These are phyloP conservation scores for Cheilosia grossa DNA, from an alignment of 2,888 invertebrate species.

Conservation along the genomic window DNA sequence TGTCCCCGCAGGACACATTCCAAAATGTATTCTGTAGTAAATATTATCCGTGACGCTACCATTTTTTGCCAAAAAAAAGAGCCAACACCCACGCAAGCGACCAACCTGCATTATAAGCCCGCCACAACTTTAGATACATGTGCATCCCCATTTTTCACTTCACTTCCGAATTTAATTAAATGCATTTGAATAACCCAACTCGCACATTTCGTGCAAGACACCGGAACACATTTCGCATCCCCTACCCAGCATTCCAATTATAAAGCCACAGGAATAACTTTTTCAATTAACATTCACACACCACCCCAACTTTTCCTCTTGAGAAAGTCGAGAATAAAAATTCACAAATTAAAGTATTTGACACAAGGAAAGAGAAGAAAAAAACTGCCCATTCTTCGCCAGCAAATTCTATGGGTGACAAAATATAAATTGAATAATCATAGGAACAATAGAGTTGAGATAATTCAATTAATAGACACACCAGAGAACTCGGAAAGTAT, in stretches of 20 bases:
- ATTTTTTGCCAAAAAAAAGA: too few relatives aligned
- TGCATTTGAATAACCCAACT: constrained; percentile 7
- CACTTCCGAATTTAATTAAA: neutral
- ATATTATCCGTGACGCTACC: too few relatives aligned
- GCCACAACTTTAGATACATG: too few relatives aligned
- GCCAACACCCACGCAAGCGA: too few relatives aligned
- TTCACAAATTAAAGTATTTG: constrained; percentile 26
- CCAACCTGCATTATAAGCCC: too few relatives aligned
- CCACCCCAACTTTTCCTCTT: constrained; percentile 64
- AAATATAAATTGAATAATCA: constrained; percentile 74
- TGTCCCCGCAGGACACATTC: too few relatives aligned
- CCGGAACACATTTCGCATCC: neutral
- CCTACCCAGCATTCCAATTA: constrained; percentile 20
- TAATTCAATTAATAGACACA: constrained; percentile 66
- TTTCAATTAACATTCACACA: constrained; percentile 71
- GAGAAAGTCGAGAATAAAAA: constrained; percentile 29
- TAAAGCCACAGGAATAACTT: constrained; percentile 48
- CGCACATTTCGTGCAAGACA: constrained; percentile 11
- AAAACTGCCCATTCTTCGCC: constrained; percentile 48
- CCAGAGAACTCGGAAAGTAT: constrained; percentile 44
- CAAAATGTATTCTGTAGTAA: too few relatives aligned
- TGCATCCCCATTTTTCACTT: too few relatives aligned
- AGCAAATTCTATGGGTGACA: constrained; percentile 58
- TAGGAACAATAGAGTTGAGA: constrained; percentile 67
- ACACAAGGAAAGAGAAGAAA: neutral